Conservation (phyloP, 1,140 invertebrate species). For the Plutomurus gul region DNA sequence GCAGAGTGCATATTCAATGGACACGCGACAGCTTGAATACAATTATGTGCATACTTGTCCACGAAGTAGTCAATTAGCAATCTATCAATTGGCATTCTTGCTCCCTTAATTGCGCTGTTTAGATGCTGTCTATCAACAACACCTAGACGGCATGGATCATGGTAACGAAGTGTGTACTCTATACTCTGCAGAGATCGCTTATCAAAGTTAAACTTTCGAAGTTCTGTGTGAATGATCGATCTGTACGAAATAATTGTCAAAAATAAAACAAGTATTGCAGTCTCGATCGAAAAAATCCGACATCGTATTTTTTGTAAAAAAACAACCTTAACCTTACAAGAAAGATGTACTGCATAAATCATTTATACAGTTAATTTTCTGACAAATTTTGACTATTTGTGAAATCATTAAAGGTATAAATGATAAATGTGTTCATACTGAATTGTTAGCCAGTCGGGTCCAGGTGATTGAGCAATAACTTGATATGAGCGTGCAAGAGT, state of each 20-base stretch:
- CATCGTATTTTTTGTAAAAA: too few species aligned
- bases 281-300: background rate
- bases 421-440: too few species aligned
- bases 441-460: conserved; percentile 44
- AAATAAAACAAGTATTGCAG: background rate
- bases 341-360: too few species aligned
- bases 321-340: too few species aligned
- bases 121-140: conserved; percentile 47
- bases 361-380: too few species aligned
- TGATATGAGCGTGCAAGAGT: conserved; percentile 45
- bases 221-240: conserved; percentile 47
- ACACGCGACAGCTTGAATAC: background rate
- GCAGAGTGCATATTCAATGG: too few species aligned
- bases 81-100: conserved; percentile 41
- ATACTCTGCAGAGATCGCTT: conserved; percentile 37
- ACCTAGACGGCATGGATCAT: conserved; percentile 50
- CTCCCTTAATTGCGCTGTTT: conserved; percentile 46
- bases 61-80: conserved; percentile 46
- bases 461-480: conserved; percentile 33
- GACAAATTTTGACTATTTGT: too few species aligned
- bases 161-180: conserved; percentile 46
- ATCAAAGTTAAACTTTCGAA: conserved; percentile 47
- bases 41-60: conserved; percentile 39
- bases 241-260: background rate
- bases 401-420: too few species aligned